A percentile compares a stretch with the other conserved stretches of the same genome.
phyloP scores from a whole-genome alignment of 2,888 invertebrate genomes.

The Liodrosophila aerea region DNA sequence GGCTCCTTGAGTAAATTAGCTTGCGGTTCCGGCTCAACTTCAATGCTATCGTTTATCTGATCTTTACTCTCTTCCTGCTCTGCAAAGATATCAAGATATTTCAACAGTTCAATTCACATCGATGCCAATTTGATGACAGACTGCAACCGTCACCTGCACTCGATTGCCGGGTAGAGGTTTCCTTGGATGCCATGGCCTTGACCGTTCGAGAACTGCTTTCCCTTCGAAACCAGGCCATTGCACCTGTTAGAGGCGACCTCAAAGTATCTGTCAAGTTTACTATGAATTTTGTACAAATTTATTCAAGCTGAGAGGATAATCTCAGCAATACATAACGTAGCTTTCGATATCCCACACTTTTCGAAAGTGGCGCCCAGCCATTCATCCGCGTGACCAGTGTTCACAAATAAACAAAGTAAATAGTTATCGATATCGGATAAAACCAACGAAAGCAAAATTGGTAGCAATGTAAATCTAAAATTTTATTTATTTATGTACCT shows the following conservation, averaged over 20 bases:
- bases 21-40: not conserved
- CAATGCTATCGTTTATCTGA: not conserved
- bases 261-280: constrained; percentile 5
- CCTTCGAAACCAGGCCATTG: constrained; percentile 32
- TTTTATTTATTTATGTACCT: too few relatives aligned
- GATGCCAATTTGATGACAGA: not conserved
- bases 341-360: too few relatives aligned
- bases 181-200: not conserved
- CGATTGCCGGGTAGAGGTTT: constrained; percentile 1
- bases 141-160: too few relatives aligned
- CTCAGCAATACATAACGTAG: constrained; percentile 2
- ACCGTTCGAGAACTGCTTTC: not conserved
- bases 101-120: not conserved
- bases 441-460: too few relatives aligned
- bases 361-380: too few relatives aligned
- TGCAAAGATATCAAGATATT: not conserved
- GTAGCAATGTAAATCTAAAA: too few relatives aligned
- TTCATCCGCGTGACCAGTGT: too few relatives aligned
- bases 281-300: constrained; percentile 20
- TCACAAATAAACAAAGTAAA: too few relatives aligned
- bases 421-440: too few relatives aligned
- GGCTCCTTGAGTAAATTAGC: not conserved
- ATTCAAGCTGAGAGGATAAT: constrained; percentile 14
- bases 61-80: constrained; percentile 7
- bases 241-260: constrained; percentile 4